These are phyloP conservation scores for Hecatera dysodea DNA, from an alignment of 2,888 invertebrate species.

Conservation along the genomic window DNA sequence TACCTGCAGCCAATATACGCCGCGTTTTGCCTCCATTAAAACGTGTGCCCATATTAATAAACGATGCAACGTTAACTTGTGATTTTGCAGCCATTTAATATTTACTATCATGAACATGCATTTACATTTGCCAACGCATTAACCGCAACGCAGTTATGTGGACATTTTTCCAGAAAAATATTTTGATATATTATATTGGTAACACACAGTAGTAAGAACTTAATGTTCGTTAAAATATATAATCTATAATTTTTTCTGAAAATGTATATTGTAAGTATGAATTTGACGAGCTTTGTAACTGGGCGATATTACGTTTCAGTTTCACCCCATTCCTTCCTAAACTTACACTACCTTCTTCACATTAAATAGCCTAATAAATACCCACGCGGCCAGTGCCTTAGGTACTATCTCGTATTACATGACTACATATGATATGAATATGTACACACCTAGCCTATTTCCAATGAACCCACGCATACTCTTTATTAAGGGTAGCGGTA, in stretches of 20 bases:
- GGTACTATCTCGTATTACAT: slow-evolving; percentile 11
- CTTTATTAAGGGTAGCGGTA: not conserved
- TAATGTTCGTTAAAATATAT: not conserved
- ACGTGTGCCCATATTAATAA: slow-evolving; percentile 3
- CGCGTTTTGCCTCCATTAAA: not conserved
- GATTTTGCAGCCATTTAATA: not conserved
- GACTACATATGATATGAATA: not conserved
- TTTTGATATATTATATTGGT: not conserved
- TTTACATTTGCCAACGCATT: slow-evolving; percentile 12
- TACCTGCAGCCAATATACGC: slow-evolving; percentile 1
- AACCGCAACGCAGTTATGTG: not conserved
- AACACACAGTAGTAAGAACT: not conserved
- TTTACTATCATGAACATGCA: slow-evolving; percentile 8
- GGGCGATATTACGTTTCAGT: not conserved
- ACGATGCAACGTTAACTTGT: not conserved
- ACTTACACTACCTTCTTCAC: not conserved
- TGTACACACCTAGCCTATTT: slow-evolving; percentile 8
- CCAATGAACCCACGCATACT: not conserved
- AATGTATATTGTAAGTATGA: not conserved
- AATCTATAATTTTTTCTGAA: not conserved
- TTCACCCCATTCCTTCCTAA: not conserved
- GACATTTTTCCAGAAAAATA: not conserved
- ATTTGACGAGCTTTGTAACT: not conserved
- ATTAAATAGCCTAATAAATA: not conserved
- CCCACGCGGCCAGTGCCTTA: not conserved